These are phyloP conservation scores for Paracanthobrama guichenoti DNA, from an alignment of 2,113 vertebrate genomes.

Conservation along the genomic window DNA sequence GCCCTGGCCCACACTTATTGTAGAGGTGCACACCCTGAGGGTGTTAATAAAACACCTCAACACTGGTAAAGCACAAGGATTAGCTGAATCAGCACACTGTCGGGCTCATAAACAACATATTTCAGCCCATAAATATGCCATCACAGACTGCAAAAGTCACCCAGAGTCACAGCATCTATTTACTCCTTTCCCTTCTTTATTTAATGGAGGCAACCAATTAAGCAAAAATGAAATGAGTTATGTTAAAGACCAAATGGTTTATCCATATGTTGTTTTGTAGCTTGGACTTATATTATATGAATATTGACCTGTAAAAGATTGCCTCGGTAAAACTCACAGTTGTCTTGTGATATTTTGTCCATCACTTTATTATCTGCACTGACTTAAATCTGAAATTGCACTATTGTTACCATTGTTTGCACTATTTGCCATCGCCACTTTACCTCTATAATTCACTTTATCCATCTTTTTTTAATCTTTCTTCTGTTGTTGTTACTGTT, in stretches of 20 bases:
- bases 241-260: slow-evolving; percentile 45
- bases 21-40: neutral
- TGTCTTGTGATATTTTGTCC: neutral
- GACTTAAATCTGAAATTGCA: too few species aligned
- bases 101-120: slow-evolving; percentile 21
- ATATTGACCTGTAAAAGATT: slow-evolving; percentile 1
- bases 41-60: slow-evolving; percentile 42
- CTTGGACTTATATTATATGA: neutral
- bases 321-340: neutral
- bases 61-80: slow-evolving; percentile 21
- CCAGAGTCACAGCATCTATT: neutral
- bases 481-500: too few species aligned
- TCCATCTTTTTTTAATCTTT: too few species aligned
- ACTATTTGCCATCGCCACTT: too few species aligned
- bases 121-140: slow-evolving; percentile 31
- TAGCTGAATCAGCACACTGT: slow-evolving; percentile 43
- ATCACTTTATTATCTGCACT: neutral
- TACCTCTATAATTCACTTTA: too few species aligned
- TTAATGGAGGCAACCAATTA: slow-evolving; percentile 58
- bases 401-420: too few species aligned
- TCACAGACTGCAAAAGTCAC: slow-evolving; percentile 7
- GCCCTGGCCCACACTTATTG: neutral
- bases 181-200: slow-evolving; percentile 55
- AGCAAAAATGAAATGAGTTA: neutral
- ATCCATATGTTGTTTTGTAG: neutral